Percentiles rank a stretch among this genome's conserved stretches.
These are phyloP conservation scores for Calyptomena viridis DNA, from an alignment of 2,113 vertebrate species.

Conservation along the genomic window DNA sequence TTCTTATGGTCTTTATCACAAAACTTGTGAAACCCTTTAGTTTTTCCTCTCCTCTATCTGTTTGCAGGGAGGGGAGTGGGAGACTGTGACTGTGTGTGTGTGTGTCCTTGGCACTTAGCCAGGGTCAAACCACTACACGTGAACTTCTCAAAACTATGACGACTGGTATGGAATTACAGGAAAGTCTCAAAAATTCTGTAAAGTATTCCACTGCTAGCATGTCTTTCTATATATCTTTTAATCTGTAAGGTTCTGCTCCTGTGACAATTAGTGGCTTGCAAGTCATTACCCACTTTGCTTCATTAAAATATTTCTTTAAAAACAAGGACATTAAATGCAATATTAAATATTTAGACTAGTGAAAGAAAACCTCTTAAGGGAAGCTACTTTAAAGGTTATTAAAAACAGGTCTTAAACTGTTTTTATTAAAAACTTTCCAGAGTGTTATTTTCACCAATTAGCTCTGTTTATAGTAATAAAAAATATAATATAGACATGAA, in stretches of 20 bases:
- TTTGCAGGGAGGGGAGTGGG: too few relatives aligned
- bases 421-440: not conserved
- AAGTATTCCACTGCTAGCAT: not conserved
- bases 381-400: not conserved
- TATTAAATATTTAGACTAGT: slow-evolving; percentile 12
- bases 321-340: not conserved
- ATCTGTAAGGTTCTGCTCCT: not conserved
- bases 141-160: not conserved
- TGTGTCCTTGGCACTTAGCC: too few relatives aligned
- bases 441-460: not conserved
- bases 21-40: too few relatives aligned
- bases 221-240: not conserved
- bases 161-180: not conserved
- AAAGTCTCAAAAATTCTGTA: not conserved
- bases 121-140: too few relatives aligned
- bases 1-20: too few relatives aligned
- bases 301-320: not conserved
- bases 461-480: not conserved
- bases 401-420: not conserved
- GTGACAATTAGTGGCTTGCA: not conserved
- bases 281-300: not conserved
- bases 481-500: not conserved
- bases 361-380: not conserved
- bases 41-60: too few relatives aligned
- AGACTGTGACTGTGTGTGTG: too few relatives aligned